Evolutionary conservation across 2,113 vertebrate genomes (phyloP).

Genomic region (Balaeniceps rex): DNA sequence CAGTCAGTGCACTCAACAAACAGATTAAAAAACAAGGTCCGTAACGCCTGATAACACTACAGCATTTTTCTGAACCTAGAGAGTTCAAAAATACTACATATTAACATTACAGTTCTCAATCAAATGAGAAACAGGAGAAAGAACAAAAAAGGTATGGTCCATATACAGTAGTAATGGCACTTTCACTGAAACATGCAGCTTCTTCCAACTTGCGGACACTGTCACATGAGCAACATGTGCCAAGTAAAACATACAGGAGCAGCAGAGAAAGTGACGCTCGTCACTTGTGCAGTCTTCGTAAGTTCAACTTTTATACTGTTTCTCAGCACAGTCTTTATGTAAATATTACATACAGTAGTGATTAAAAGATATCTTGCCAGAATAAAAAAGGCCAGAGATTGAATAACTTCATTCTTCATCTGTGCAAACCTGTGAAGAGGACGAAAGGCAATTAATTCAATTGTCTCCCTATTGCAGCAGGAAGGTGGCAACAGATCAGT

Average conservation of each 20-base stretch:
- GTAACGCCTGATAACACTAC: conserved; percentile 69
- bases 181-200: conserved; percentile 82
- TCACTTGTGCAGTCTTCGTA: conserved; percentile 75
- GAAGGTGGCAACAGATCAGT: background rate
- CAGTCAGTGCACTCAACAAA: conserved; percentile 80
- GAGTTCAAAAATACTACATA: conserved; percentile 68
- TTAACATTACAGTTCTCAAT: conserved; percentile 68
- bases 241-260: conserved; percentile 76
- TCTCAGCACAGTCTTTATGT: conserved; percentile 72
- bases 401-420: conserved; percentile 89
- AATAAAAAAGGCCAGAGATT: conserved; percentile 44
- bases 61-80: conserved; percentile 67
- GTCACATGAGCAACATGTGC: conserved; percentile 81
- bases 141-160: conserved; percentile 69
- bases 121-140: conserved; percentile 49
- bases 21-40: conserved; percentile 70
- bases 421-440: conserved; percentile 87
- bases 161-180: conserved; percentile 86
- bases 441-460: background rate
- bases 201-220: conserved; percentile 81
- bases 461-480: background rate
- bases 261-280: conserved; percentile 79
- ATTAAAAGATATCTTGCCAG: conserved; percentile 59
- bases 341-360: conserved; percentile 92
- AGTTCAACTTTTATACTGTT: conserved; percentile 36